These are phyloP conservation scores for Megaceryle torquata DNA, from an alignment of 2,113 vertebrate genomes.

Conservation along the genomic window DNA sequence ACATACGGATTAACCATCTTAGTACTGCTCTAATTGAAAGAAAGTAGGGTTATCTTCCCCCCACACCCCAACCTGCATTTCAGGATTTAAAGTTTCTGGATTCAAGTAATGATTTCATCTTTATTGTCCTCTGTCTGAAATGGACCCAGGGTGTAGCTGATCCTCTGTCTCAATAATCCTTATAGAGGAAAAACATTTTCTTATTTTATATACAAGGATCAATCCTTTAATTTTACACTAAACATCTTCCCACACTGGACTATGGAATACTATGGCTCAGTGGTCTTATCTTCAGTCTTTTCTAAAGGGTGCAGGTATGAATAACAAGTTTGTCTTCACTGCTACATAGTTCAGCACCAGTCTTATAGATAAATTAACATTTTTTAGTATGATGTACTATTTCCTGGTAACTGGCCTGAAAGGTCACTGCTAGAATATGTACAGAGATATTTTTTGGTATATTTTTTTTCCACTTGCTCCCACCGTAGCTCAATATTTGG, in stretches of 20 bases:
- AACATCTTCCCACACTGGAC: background rate
- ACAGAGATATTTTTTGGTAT: background rate
- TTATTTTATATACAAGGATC: background rate
- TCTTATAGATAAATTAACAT: background rate
- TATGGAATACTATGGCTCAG: background rate
- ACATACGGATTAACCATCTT: background rate
- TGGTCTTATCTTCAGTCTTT: background rate
- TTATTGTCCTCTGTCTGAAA: background rate
- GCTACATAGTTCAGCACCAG: background rate
- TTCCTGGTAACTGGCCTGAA: background rate
- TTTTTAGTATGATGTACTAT: background rate
- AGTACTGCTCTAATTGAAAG: background rate
- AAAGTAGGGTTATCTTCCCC: background rate
- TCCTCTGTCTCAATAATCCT: background rate
- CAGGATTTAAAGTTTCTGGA: background rate
- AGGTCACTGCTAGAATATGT: slow-evolving; percentile 9
- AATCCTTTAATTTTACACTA: background rate
- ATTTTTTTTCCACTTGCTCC: background rate
- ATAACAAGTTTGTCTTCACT: background rate
- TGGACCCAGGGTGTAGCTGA: background rate
- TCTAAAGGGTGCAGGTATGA: background rate
- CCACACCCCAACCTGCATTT: background rate
- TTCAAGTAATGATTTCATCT: background rate
- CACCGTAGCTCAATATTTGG: background rate
- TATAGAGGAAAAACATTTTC: background rate